Base-by-base conservation (phyloP, 2,888 invertebrate species). In the Hemaris fuciformis region DNA sequence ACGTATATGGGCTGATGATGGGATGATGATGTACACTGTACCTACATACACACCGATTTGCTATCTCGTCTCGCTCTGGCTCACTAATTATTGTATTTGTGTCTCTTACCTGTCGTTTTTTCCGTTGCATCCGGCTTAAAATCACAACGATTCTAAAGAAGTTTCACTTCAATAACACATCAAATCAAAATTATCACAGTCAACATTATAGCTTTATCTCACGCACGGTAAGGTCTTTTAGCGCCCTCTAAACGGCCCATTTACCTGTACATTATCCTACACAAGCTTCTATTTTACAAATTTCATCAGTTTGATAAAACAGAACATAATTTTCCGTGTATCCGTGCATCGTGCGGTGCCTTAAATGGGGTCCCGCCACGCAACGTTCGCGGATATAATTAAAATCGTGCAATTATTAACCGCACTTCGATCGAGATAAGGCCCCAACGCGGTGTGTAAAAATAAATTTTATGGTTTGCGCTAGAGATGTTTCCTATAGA, bases 321-420 rank as follows among this genome's bases (percentile, higher is more conserved):
- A 53, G 53, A 53, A 31, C 18, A 53, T 27, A 48, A 48, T 31
- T 27, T 27, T 27, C 18, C n/a, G 13, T 27, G 53, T 53, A 53
- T 18, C 4, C 27, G 53, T 53, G 53, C 31, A 53, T 27, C 23
- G 45, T 23, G 45, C 15, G 60, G 59, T 22, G 10, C 57, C 45
- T 60, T 53, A 23, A 66, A 66, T 62, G 61, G 58, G n/a, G 48
- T 38, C 43, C 7, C 6, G 43, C 38, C 66, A 66, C 62, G 64
- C 66, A 60, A 64, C 57, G 59, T 62, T 34, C 56, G 56, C 38
- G 22, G 43, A 59, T 60, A 27, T 62, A 67, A 66, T 67, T 63
- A 64, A 64, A 65, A 59, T 43, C 41, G 42, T 63, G 62, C 58
- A 60, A 66, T 67, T 63, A 64, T 64, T 62, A 66, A 63, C 59